These are phyloP conservation scores for Zhengitettix transpicula DNA, from an alignment of 2,888 invertebrate species.

Conservation along the genomic window DNA sequence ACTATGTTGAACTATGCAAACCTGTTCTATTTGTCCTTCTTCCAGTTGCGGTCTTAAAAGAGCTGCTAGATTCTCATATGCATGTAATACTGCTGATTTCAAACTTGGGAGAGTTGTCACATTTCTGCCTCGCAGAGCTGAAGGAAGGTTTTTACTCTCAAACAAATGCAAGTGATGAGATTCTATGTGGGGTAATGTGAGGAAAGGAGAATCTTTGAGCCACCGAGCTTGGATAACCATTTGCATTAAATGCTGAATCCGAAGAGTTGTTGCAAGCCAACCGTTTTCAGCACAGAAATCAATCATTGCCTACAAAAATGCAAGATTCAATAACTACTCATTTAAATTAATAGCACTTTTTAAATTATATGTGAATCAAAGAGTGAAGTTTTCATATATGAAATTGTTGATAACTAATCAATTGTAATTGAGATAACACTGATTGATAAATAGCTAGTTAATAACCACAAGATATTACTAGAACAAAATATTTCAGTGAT, in stretches of 20 bases:
- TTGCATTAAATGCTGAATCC: conserved; percentile 66
- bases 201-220: conserved; percentile 56
- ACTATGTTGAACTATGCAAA: conserved; percentile 20
- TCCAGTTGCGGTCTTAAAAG: conserved; percentile 47
- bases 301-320: conserved; percentile 71
- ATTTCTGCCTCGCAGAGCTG: conserved; percentile 1
- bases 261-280: conserved; percentile 69
- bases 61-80: conserved; percentile 41
- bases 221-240: conserved; percentile 83
- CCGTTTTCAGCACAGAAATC: conserved; percentile 83
- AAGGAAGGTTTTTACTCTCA: background rate
- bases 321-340: background rate
- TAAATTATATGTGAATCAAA: background rate
- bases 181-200: conserved; percentile 62
- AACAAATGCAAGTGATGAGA: conserved; percentile 23
- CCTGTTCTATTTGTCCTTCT: conserved; percentile 52
- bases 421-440: too few species aligned
- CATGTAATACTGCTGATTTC: conserved; percentile 33
- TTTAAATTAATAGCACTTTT: background rate
- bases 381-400: too few species aligned
- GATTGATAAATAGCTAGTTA: too few species aligned
- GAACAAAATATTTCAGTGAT: too few species aligned
- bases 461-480: too few species aligned
- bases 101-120: conserved; percentile 35
- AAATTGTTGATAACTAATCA: too few species aligned